Evolutionary conservation across 2,113 vertebrate species (phyloP).

Genomic region (Serinus canaria): DNA sequence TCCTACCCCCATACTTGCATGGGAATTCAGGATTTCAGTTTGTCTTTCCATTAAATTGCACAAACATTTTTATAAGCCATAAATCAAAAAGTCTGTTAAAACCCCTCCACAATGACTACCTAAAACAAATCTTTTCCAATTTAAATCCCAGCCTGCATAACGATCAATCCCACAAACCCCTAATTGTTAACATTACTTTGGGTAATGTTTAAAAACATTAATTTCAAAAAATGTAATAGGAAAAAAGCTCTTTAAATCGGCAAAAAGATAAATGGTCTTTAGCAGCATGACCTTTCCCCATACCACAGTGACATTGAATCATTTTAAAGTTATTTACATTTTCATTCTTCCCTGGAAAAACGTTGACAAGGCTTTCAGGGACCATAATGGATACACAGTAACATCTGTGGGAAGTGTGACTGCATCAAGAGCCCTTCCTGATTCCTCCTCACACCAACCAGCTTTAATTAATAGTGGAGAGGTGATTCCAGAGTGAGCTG

Average conservation of each 20-base stretch:
- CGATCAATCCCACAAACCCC: constrained; percentile 67
- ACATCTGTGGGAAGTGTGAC: not conserved
- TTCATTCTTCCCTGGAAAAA: constrained; percentile 71
- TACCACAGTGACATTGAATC: constrained; percentile 72
- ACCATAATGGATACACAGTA: constrained; percentile 40
- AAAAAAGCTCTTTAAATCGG: constrained; percentile 75
- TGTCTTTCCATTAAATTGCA: not conserved
- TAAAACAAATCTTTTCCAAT: constrained; percentile 26
- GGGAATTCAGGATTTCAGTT: not conserved
- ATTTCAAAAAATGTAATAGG: constrained; percentile 78
- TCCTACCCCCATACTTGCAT: not conserved
- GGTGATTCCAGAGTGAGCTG: constrained; percentile 49
- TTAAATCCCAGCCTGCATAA: constrained; percentile 21
- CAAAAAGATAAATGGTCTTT: constrained; percentile 69
- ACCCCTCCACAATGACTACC: not conserved
- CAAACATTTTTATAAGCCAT: not conserved
- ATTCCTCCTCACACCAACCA: not conserved
- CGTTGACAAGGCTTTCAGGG: constrained; percentile 76
- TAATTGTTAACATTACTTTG: constrained; percentile 74
- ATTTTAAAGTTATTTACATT: constrained; percentile 78
- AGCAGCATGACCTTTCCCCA: constrained; percentile 64
- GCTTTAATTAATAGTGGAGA: constrained; percentile 66
- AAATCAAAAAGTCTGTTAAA: not conserved
- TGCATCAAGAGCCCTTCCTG: constrained; percentile 7
- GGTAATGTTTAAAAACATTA: constrained; percentile 76